phyloP scores from a whole-genome alignment of 2,888 invertebrate species.

The Agriopis marginaria region DNA sequence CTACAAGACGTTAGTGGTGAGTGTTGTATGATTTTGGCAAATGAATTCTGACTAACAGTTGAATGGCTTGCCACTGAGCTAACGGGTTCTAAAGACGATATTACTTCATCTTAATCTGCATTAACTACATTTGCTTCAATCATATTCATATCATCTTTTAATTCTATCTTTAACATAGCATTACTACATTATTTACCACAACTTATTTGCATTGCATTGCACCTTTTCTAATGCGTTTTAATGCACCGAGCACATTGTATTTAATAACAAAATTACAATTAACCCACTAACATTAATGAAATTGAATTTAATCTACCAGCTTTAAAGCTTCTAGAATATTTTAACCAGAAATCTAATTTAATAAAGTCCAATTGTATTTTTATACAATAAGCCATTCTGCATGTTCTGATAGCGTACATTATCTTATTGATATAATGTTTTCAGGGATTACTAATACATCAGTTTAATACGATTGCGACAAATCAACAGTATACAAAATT shows the following conservation, averaged over 20 bases:
- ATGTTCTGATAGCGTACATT: constrained; percentile 35
- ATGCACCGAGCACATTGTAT: constrained; percentile 46
- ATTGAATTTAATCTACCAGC: neutral
- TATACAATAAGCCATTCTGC: neutral
- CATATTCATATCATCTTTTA: constrained; percentile 47
- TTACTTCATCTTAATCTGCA: constrained; percentile 34
- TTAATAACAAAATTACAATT: constrained; percentile 36
- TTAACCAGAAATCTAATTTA: constrained; percentile 1
- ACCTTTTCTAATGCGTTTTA: constrained; percentile 34
- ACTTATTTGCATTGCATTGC: constrained; percentile 36
- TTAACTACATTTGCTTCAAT: constrained; percentile 48
- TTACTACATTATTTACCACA: constrained; percentile 22
- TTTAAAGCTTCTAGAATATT: constrained; percentile 19
- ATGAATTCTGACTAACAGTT: constrained; percentile 73
- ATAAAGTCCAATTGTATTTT: constrained; percentile 21
- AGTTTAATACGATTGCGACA: constrained; percentile 78
- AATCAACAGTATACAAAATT: constrained; percentile 77
- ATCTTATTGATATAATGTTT: constrained; percentile 59
- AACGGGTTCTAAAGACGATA: constrained; percentile 46
- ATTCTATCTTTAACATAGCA: constrained; percentile 23
- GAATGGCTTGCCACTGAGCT: constrained; percentile 60
- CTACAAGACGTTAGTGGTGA: constrained; percentile 83
- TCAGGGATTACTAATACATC: constrained; percentile 83
- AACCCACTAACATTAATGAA: constrained; percentile 14
- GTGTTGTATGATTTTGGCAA: constrained; percentile 82